Percentiles rank a stretch among this genome's conserved stretches.
Evolutionary conservation across 2,888 invertebrate genomes (phyloP).

Genomic region (Clepsis dumicolana): DNA sequence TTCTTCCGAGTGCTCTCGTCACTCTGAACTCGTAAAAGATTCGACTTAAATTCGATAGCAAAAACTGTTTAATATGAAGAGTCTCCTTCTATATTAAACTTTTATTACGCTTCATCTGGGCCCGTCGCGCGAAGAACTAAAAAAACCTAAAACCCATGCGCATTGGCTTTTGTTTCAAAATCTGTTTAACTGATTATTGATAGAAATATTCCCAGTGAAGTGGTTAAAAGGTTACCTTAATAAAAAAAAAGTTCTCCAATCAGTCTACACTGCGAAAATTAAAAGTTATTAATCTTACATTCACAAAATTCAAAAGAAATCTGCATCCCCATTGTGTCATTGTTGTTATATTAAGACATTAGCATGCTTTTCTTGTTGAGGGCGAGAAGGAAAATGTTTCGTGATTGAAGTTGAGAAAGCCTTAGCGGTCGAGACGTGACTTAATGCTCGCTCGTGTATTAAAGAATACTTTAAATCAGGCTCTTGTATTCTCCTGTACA

Average conservation of each 20-base stretch:
- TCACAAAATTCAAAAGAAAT: not conserved
- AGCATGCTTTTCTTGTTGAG: conserved; percentile 4
- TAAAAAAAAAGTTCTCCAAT: not conserved
- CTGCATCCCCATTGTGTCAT: conserved; percentile 23
- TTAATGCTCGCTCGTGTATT: not conserved
- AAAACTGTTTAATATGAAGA: conserved; percentile 12
- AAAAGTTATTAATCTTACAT: not conserved
- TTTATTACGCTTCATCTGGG: conserved; percentile 1
- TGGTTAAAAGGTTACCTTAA: too few relatives aligned
- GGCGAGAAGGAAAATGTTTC: conserved; percentile 3
- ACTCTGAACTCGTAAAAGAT: conserved; percentile 20
- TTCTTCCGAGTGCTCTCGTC: conserved; percentile 23
- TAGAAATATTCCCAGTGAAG: too few relatives aligned
- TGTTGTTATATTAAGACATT: conserved; percentile 35
- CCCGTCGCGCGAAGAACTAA: not conserved
- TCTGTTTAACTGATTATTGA: too few relatives aligned
- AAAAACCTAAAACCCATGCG: not conserved
- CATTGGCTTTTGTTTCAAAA: too few relatives aligned
- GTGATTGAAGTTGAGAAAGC: not conserved
- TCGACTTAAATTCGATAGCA: conserved; percentile 17
- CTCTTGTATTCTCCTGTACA: not conserved
- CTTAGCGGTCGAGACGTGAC: conserved; percentile 11
- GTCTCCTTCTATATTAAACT: not conserved
- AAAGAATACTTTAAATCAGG: conserved; percentile 3
- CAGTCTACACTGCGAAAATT: not conserved